Base-by-base conservation (phyloP, 2,888 invertebrate genomes). In the Eupeodes latifasciatus region DNA sequence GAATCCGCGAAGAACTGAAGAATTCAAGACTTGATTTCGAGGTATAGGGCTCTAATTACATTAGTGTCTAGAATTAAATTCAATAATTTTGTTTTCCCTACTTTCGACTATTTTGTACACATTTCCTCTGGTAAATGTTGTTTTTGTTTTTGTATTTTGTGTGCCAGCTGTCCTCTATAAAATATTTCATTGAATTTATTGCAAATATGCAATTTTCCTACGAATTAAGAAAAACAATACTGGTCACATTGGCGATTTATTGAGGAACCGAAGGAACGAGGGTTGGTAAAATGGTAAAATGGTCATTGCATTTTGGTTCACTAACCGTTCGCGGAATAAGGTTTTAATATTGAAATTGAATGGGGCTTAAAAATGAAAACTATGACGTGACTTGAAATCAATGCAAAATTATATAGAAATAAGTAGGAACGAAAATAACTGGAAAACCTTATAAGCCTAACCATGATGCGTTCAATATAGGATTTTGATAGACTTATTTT, bases 11-110 rank as follows among this genome's bases (percentile, higher is more conserved):
- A 90, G 90, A 92, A 93, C 93, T 93, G 92, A 79, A 62, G 76
- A 76, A 66, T 86, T 91, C 90, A 77, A 89, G 81, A 79, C 80
- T 81, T 85, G 82, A 83, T 77, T 90, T 77, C 75, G 86, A 82
- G 91, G 91, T 93, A 92, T 92, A 92, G 90, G 91, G 88, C 90
- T 90, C 91, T 93, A 93, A 93, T 93, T 93, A 91, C 93, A 93
- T 93, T 93, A 93, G 92, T 85, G 90, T 77, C 62, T 47, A 71
- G 90, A 89, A 89, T 89, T 77, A 89, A 82, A 91, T 81, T 89
- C 85, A 89, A 85, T 82, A 89, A 71, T 62, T 81, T 81, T 47
- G 16, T 76, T 64, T 81, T 11, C 19, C 34, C 44, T 72, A 44
- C 55, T 47, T 64, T 16, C 12, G 55, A 19, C 14, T 19, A 27